Percentiles rank a stretch among this genome's conserved stretches.
Evolutionary conservation across 2,888 invertebrate genomes (phyloP).

Genomic region (Ceramica pisi): DNA sequence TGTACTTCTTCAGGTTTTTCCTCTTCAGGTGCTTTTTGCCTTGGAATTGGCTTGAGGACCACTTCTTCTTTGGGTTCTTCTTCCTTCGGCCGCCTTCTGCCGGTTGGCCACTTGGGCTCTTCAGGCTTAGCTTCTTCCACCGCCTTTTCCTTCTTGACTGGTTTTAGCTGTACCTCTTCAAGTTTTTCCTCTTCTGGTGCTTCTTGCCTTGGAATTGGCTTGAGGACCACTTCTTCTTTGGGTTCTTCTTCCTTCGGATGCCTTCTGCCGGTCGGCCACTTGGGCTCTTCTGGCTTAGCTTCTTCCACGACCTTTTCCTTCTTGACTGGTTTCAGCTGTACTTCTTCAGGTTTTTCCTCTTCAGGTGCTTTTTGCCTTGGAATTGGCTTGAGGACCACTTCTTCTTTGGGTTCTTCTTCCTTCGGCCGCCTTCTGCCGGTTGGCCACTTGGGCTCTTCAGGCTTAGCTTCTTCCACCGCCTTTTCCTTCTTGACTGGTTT

Average conservation of each 20-base stretch:
- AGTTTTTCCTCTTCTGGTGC: slow-evolving; percentile 76
- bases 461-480: slow-evolving; percentile 72
- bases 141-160: slow-evolving; percentile 69
- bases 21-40: slow-evolving; percentile 25
- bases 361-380: slow-evolving; percentile 6
- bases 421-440: slow-evolving; percentile 21
- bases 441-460: slow-evolving; percentile 24
- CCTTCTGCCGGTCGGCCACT: slow-evolving; percentile 19
- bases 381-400: slow-evolving; percentile 25
- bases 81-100: slow-evolving; percentile 32
- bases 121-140: slow-evolving; percentile 60
- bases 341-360: slow-evolving; percentile 57
- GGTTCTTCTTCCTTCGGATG: slow-evolving; percentile 16
- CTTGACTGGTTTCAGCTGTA: slow-evolving; percentile 59
- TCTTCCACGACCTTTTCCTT: slow-evolving; percentile 69
- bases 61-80: slow-evolving; percentile 69
- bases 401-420: slow-evolving; percentile 29
- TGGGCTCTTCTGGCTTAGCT: slow-evolving; percentile 7
- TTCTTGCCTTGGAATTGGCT: slow-evolving; percentile 74
- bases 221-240: slow-evolving; percentile 65
- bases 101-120: slow-evolving; percentile 28
- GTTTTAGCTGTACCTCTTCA: slow-evolving; percentile 84
- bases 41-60: slow-evolving; percentile 27
- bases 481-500: slow-evolving; percentile 73
- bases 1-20: slow-evolving; percentile 20